A percentile compares a stretch with the other conserved stretches of the same genome.
Conservation (phyloP, 2,797 vertebrate species). For the Tragopan temminckii region DNA sequence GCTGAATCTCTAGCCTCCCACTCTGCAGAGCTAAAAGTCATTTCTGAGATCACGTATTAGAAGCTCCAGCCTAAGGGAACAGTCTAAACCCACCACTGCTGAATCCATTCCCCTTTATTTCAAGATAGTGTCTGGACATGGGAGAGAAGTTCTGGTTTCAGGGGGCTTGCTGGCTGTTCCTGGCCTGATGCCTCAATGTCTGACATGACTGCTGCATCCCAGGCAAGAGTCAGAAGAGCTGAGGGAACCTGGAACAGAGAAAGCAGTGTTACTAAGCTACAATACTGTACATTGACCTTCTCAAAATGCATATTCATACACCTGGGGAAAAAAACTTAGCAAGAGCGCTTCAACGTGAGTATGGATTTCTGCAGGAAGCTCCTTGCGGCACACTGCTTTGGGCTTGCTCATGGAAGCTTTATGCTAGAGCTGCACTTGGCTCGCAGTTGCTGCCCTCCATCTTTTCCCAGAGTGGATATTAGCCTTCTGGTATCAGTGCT, state of each 20-base stretch:
- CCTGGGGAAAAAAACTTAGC: accelerated
- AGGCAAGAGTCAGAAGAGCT: slow-evolving; percentile 89
- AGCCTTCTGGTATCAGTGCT: background rate
- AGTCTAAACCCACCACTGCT: background rate
- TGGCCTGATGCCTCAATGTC: slow-evolving; percentile 87
- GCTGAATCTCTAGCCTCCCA: background rate
- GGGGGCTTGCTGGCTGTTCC: slow-evolving; percentile 70
- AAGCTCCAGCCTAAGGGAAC: background rate
- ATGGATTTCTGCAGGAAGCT: background rate
- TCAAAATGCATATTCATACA: accelerated
- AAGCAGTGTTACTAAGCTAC: background rate
- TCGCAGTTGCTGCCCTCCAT: background rate
- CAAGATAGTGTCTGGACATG: slow-evolving; percentile 85
- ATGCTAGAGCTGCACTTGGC: background rate
- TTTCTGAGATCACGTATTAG: background rate
- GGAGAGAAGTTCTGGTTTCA: slow-evolving; percentile 86
- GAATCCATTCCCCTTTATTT: slow-evolving; percentile 74
- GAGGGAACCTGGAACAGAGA: slow-evolving; percentile 87
- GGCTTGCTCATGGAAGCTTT: background rate
- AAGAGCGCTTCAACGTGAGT: background rate
- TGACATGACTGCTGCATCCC: slow-evolving; percentile 89
- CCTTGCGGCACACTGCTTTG: accelerated
- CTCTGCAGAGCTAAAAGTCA: background rate
- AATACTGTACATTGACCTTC: accelerated
- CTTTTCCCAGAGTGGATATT: background rate